Conservation (phyloP, 1,140 invertebrate species). For the Oreohelix idahoensis region DNA sequence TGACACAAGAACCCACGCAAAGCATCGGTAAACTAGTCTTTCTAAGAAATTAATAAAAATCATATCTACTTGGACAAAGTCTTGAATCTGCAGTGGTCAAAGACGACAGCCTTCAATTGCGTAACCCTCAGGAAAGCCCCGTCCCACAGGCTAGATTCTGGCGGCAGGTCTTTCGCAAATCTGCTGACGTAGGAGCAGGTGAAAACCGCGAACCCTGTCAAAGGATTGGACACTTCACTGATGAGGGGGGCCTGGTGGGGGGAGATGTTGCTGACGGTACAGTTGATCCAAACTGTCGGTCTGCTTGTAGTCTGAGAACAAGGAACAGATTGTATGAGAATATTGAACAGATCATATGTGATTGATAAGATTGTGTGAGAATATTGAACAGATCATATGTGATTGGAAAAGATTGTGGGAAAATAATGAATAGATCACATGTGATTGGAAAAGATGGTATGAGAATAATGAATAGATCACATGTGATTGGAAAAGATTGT, state of each 20-base stretch:
- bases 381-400: too few species aligned
- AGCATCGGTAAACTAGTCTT: too few species aligned
- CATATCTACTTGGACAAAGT: neutral
- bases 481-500: too few species aligned
- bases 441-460: too few species aligned
- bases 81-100: neutral
- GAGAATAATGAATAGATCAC: too few species aligned
- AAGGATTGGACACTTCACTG: neutral
- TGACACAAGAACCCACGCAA: too few species aligned
- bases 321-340: too few species aligned
- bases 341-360: too few species aligned
- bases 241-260: neutral
- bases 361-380: too few species aligned
- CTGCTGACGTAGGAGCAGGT: neutral
- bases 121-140: neutral
- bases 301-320: neutral
- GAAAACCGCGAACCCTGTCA: neutral
- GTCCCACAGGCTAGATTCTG: slow-evolving; percentile 16
- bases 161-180: neutral
- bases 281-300: neutral
- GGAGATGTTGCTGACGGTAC: slow-evolving; percentile 1
- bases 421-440: too few species aligned
- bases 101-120: neutral
- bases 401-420: too few species aligned
- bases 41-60: too few species aligned